phyloP scores from a whole-genome alignment of 2,113 vertebrate genomes.

The Sterrhoptilus dennistouni region DNA sequence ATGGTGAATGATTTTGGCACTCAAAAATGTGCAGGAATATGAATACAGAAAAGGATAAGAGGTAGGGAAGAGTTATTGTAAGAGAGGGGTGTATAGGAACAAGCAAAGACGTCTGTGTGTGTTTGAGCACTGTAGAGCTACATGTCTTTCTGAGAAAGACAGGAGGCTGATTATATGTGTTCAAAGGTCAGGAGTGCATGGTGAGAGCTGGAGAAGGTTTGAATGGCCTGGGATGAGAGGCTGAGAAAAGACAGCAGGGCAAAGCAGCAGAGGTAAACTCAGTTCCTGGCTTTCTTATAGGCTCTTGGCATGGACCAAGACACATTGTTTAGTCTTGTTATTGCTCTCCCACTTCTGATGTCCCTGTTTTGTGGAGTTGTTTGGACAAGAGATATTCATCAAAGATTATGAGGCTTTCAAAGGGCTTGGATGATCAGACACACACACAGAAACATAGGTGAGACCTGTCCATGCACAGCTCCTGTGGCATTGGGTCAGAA shows the following conservation, averaged over 20 bases:
- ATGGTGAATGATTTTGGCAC: background rate
- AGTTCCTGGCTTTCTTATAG: background rate
- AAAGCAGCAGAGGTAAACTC: background rate
- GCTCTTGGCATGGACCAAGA: background rate
- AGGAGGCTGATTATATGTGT: background rate
- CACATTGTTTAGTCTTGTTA: background rate
- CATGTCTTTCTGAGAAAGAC: background rate
- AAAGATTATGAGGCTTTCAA: background rate
- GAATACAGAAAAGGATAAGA: background rate
- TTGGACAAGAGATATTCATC: background rate
- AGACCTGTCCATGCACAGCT: background rate
- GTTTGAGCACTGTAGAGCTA: background rate
- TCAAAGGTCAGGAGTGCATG: background rate
- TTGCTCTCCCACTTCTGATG: background rate
- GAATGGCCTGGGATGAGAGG: background rate
- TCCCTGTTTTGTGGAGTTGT: background rate
- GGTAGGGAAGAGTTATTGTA: background rate
- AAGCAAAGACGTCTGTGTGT: background rate
- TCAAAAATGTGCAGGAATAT: background rate
- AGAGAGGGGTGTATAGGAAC: background rate
- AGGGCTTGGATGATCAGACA: background rate
- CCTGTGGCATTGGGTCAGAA: background rate
- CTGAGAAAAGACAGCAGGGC: background rate
- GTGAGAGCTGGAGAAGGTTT: background rate
- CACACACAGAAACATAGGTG: background rate